Base-by-base conservation (phyloP, 2,113 vertebrate species). In the Brachyistius frenatus region DNA sequence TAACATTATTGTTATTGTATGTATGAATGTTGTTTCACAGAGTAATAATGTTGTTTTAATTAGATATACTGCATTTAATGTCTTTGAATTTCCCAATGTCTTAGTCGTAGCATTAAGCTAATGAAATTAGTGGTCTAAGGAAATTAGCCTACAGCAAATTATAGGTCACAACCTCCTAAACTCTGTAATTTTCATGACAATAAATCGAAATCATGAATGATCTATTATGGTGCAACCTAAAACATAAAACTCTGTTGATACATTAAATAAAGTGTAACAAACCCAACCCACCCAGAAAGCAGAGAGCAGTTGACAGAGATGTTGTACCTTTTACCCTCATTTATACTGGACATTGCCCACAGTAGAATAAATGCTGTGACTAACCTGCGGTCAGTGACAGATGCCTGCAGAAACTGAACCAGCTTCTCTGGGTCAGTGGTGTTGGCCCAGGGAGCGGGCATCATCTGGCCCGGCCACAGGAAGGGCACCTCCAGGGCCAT, bases 381-480 rank as follows among this genome's bases (percentile, higher is more conserved):
- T 56, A 58, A 92, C 93, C 97, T 96, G 91, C 96, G 96, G 76
- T 99, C 97, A 0, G 94, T 96, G 89, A 99, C 94, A 5, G 97
- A 97, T 0, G 97, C 93, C 88, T 99, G 97, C 46, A 99, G 97
- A 88, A 99, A 99, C 78, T 97, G 97, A 88, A 99, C 95, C 83
- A 99, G 84, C 93, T 99, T 99, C 86, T 99, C 98, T 0, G 98
- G 96, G 91, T 99, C 98, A 0, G 98, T 99, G 68, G 98, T 99
- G 91, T 99, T 99, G 85, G 97, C 97, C 97, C 97, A 98, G 3
- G 97, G 97, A 41, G 97, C 90, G 2, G 98, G 98, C 97, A 99
- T 99, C 97, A 99, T 99, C 94, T 99, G 98, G 47, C 98, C 98
- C 0, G 98, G 98, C 98, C 98, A 99, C 71, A 99, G 95, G 85